Conservation (phyloP, 2,113 vertebrate genomes). For the Eurypyga helias region DNA sequence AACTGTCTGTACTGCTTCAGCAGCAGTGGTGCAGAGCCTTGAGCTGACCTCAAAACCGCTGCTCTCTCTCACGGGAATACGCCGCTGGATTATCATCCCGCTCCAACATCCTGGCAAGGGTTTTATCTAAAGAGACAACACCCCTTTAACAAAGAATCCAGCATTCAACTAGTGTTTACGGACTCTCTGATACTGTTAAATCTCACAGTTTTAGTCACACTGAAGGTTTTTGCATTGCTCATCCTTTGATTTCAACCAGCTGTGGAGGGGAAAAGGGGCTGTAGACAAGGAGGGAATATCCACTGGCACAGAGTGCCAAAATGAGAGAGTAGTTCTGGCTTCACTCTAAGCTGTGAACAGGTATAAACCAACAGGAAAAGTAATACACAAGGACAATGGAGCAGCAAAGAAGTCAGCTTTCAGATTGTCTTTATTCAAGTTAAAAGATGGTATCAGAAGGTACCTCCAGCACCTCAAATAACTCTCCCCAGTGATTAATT, state of each 20-base stretch:
- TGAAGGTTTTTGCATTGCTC: neutral
- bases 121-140: neutral
- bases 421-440: neutral
- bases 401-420: neutral
- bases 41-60: neutral
- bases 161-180: neutral
- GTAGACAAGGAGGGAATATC: neutral
- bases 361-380: neutral
- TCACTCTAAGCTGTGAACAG: neutral
- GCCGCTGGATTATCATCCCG: neutral
- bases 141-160: neutral
- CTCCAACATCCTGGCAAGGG: neutral
- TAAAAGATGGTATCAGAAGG: neutral
- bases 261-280: neutral
- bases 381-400: neutral
- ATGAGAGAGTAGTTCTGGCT: neutral
- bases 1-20: neutral
- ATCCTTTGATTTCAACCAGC: neutral
- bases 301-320: neutral
- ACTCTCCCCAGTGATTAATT: neutral
- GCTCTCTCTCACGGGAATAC: rapidly evolving
- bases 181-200: neutral
- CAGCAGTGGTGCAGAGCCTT: neutral
- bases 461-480: neutral
- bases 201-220: neutral